Conservation (phyloP, 2,113 vertebrate species). For the Monopterus albus region DNA sequence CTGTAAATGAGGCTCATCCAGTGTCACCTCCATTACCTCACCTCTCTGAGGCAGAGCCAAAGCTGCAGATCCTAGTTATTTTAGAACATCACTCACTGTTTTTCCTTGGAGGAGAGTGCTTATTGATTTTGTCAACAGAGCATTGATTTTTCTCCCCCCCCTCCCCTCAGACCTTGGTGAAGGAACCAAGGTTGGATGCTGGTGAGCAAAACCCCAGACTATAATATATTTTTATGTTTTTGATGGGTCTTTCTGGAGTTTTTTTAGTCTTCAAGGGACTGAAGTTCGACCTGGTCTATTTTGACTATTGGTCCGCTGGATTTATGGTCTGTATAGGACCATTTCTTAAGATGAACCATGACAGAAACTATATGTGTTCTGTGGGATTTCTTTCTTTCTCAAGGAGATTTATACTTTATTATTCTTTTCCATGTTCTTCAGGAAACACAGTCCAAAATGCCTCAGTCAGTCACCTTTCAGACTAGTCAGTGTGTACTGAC, state of each 20-base stretch:
- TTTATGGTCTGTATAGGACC: neutral
- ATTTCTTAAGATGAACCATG: neutral
- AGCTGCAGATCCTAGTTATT: constrained; percentile 71
- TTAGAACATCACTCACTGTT: constrained; percentile 76
- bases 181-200: constrained; percentile 53
- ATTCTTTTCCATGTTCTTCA: neutral
- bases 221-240: constrained; percentile 46
- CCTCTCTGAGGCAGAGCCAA: constrained; percentile 43
- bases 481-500: neutral
- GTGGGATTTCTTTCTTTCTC: neutral
- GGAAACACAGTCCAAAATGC: neutral
- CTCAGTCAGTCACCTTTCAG: neutral
- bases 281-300: constrained; percentile 7
- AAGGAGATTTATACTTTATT: too few species aligned
- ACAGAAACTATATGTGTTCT: neutral
- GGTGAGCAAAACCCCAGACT: constrained; percentile 44
- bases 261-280: constrained; percentile 55
- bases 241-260: constrained; percentile 62
- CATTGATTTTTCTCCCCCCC: constrained; percentile 73
- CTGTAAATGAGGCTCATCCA: constrained; percentile 36
- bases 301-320: constrained; percentile 23
- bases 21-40: constrained; percentile 63
- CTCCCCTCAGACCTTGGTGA: constrained; percentile 18
- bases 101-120: constrained; percentile 76
- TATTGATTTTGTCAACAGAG: constrained; percentile 83